These are phyloP conservation scores for Oligia strigilis DNA, from an alignment of 2,888 invertebrate species.

Conservation along the genomic window DNA sequence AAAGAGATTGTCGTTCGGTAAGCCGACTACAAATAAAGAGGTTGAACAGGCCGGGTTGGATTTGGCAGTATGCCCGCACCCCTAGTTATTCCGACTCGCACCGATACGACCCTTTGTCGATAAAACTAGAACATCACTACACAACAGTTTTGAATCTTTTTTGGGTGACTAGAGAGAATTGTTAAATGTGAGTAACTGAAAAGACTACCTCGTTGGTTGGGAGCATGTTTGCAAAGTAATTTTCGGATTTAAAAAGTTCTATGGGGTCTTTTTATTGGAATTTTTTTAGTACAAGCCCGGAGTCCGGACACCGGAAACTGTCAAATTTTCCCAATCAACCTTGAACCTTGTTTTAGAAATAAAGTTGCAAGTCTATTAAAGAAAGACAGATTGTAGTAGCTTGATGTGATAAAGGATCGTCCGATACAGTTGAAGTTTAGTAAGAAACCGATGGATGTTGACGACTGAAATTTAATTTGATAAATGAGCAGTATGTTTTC, in stretches of 20 bases:
- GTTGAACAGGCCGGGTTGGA: slow-evolving; percentile 73
- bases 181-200: not conserved
- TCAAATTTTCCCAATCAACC: too few species aligned
- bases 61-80: slow-evolving; percentile 80
- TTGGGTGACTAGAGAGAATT: slow-evolving; percentile 9
- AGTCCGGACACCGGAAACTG: too few species aligned
- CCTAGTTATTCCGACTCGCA: slow-evolving; percentile 72
- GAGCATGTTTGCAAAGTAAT: not conserved
- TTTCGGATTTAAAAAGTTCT: not conserved
- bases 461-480: too few species aligned
- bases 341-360: too few species aligned
- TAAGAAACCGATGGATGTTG: too few species aligned
- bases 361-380: too few species aligned
- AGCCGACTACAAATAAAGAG: slow-evolving; percentile 81
- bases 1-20: slow-evolving; percentile 78
- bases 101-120: slow-evolving; percentile 69
- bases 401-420: too few species aligned
- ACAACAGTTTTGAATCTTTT: slow-evolving; percentile 56
- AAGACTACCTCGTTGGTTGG: not conserved
- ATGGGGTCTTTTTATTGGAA: not conserved
- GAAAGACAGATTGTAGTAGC: too few species aligned
- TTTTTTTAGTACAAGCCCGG: too few species aligned
- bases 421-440: too few species aligned
- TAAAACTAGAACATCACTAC: slow-evolving; percentile 72
- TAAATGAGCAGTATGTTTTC: too few species aligned